phyloP scores from a whole-genome alignment of 2,888 invertebrate species.

The Volucella bombylans region DNA sequence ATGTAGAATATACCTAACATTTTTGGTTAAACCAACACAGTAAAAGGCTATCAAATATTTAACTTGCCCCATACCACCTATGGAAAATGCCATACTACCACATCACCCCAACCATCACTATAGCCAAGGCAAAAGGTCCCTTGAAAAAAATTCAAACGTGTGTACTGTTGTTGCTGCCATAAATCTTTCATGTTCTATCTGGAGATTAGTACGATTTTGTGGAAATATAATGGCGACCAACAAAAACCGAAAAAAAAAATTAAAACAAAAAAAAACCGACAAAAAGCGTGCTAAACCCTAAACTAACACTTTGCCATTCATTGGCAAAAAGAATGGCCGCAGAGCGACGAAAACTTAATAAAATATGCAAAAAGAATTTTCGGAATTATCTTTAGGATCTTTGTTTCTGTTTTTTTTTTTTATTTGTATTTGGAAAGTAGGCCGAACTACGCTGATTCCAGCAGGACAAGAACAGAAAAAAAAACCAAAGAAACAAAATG shows the following conservation, averaged over 20 bases:
- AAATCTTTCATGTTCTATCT: constrained; percentile 69
- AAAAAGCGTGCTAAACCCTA: constrained; percentile 30
- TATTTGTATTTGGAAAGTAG: not conserved
- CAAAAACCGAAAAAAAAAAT: constrained; percentile 18
- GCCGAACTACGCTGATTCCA: constrained; percentile 25
- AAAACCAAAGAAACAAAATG: constrained; percentile 42
- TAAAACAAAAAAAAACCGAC: constrained; percentile 1
- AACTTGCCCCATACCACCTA: constrained; percentile 34
- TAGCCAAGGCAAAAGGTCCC: constrained; percentile 39
- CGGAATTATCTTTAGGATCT: constrained; percentile 17
- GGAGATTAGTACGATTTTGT: constrained; percentile 70
- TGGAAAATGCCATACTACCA: not conserved
- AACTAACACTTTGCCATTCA: constrained; percentile 69
- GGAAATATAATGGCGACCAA: constrained; percentile 54
- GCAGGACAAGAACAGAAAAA: not conserved
- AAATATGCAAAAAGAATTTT: constrained; percentile 71
- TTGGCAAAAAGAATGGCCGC: constrained; percentile 25
- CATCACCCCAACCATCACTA: constrained; percentile 13
- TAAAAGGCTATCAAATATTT: constrained; percentile 69
- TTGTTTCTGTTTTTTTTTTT: not conserved
- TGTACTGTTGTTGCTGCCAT: constrained; percentile 58
- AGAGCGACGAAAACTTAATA: constrained; percentile 56
- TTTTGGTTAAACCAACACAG: constrained; percentile 57
- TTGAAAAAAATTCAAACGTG: constrained; percentile 43
- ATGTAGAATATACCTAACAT: constrained; percentile 39